Conservation (phyloP, 2,888 invertebrate genomes). For the Rhogogaster chlorosoma region DNA sequence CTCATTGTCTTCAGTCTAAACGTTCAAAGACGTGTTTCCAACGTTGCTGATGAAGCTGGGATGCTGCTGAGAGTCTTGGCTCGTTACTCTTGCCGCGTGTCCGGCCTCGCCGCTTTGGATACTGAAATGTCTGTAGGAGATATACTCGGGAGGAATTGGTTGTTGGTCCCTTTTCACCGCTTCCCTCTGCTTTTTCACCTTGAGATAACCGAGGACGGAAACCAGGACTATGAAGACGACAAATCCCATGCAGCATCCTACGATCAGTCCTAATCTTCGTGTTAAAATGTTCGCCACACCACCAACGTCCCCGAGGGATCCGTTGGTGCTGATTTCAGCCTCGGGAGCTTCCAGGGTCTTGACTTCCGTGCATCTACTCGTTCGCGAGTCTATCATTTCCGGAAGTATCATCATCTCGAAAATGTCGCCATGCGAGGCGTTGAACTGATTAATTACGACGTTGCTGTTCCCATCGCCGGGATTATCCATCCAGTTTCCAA, state of each 20-base stretch:
- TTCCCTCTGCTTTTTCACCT: conserved; percentile 90
- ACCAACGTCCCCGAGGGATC: conserved; percentile 77
- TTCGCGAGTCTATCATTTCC: conserved; percentile 84
- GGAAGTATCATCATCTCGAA: conserved; percentile 81
- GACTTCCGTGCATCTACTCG: conserved; percentile 88
- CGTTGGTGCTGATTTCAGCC: conserved; percentile 75
- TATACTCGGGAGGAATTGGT: conserved; percentile 88
- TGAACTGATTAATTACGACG: conserved; percentile 69
- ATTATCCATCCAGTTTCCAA: conserved; percentile 84
- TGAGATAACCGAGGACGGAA: conserved; percentile 91
- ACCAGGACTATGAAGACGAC: conserved; percentile 91
- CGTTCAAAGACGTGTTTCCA: conserved; percentile 58
- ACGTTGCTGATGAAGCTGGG: conserved; percentile 69
- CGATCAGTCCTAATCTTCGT: conserved; percentile 89
- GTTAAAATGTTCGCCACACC: conserved; percentile 88
- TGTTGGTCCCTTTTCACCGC: conserved; percentile 87
- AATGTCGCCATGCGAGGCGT: conserved; percentile 73
- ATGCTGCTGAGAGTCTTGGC: conserved; percentile 65
- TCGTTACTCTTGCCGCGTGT: conserved; percentile 60
- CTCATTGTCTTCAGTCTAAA: not conserved
- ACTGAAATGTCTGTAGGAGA: conserved; percentile 88
- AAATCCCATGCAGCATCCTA: conserved; percentile 92
- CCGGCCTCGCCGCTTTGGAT: conserved; percentile 83
- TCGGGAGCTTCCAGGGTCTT: conserved; percentile 85
- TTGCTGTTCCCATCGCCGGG: conserved; percentile 74